Evolutionary conservation across 2,888 invertebrate genomes (phyloP), one percentile per base, ranked within the genome.

Genomic region (Dicycla oo): DNA sequence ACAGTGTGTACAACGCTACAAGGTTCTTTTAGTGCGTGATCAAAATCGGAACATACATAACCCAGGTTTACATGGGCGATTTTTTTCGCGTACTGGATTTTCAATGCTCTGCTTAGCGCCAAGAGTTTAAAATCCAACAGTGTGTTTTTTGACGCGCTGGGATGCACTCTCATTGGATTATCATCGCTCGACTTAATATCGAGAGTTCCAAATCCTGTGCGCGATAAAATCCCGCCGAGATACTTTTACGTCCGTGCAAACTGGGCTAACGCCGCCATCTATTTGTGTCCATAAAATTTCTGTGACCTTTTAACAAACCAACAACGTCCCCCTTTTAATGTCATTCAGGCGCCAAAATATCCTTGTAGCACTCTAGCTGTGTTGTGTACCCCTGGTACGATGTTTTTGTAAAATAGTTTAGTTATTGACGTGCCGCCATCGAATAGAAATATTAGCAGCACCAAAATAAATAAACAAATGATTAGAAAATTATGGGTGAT

Each of bases 331-430:
- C 2, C 1, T 43, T 11, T 26, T 13, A 43, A 45, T 45, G 20
- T n/a, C 1, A 47, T n/a, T 15, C 3, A 47, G 47, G 49, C 62
- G 62, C 10, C 30, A 30, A 49, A 30, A 62, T 5, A 10, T 49
- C 30, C 1, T 23, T 61, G 13, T 20, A 43, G 11, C 3, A 20
- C 13, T 40, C 3, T 53, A 34, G 20, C 43, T 10, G 40, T 23
- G 13, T 30, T 53, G 6, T 30, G 18, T 23, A 49, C 34, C n/a
- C 20, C 53, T 54, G 6, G n/a, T 20, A 26, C 13, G 77, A n/a
- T n/a, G 1, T 26, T 66, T 56, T 57, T 67, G 34, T 15, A 38
- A 15, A 26, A 45, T 54, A 45, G 18, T 8, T 69, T 69, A 53
- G 69, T 26, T 30, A 40, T 15, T n/a, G 20, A 30, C 5, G 1